phyloP scores from a whole-genome alignment of 2,113 vertebrate species.

The Choloepus hoffmanni region DNA sequence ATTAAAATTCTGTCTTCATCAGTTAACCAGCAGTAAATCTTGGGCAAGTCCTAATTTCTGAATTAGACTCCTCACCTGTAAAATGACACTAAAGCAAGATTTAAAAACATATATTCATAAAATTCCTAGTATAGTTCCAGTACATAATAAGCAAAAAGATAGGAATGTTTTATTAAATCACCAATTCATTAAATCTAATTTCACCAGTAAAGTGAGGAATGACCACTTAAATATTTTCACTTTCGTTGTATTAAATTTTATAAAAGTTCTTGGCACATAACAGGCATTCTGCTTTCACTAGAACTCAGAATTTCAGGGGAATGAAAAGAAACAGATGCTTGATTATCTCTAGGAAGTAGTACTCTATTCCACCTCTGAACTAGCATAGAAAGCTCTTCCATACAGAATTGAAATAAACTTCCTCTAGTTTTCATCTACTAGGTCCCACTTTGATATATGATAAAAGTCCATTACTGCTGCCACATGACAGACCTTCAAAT shows the following conservation, averaged over 20 bases:
- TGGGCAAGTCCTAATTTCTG: background rate
- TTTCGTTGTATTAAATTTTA: background rate
- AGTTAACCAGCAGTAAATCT: background rate
- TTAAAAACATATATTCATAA: background rate
- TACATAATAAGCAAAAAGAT: background rate
- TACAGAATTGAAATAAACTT: background rate
- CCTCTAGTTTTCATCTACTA: background rate
- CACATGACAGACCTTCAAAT: background rate
- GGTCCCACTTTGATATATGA: background rate
- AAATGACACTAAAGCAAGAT: background rate
- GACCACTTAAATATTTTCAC: background rate
- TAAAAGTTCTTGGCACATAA: background rate
- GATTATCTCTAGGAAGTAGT: background rate
- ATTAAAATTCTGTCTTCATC: background rate
- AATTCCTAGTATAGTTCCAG: background rate
- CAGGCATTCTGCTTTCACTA: background rate
- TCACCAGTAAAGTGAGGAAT: slow-evolving; percentile 2
- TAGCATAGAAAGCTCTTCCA: background rate
- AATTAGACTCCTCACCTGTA: background rate
- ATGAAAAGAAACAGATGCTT: background rate
- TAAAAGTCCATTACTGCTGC: background rate
- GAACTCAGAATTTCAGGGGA: background rate
- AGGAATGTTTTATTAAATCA: background rate
- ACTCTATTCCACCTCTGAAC: background rate
- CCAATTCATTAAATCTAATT: slow-evolving; percentile 7